Percentiles rank a stretch among this genome's conserved stretches.
phyloP scores from a whole-genome alignment of 1,140 invertebrate genomes.

The Psilanteris sp. region DNA sequence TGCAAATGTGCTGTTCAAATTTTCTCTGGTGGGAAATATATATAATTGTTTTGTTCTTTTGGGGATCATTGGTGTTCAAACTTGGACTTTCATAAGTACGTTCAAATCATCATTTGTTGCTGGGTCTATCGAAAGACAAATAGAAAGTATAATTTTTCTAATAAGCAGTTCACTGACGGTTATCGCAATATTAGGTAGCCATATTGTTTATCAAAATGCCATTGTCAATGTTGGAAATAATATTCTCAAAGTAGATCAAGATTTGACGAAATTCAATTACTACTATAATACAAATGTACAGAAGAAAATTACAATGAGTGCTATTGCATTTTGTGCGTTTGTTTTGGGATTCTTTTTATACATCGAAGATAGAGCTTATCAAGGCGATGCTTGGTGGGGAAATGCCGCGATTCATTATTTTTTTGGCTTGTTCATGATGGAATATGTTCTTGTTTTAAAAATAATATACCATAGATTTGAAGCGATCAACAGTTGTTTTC shows the following conservation, averaged over 20 bases:
- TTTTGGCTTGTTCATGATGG: conserved; percentile 36
- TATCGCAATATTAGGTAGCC: conserved; percentile 3
- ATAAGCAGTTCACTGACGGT: conserved; percentile 12
- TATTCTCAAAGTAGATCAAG: conserved; percentile 9
- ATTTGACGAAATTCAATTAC: background rate
- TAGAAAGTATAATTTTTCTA: conserved; percentile 22
- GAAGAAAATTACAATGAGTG: background rate
- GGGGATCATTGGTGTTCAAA: background rate
- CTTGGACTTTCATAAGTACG: conserved; percentile 2
- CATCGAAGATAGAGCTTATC: conserved; percentile 22
- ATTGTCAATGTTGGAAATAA: conserved; percentile 15
- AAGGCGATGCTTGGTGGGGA: conserved; percentile 28
- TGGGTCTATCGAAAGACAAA: conserved; percentile 19
- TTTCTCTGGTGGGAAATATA: conserved; percentile 9
- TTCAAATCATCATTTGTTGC: conserved; percentile 4
- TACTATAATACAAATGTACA: background rate
- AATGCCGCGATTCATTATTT: conserved; percentile 23
- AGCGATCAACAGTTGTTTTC: conserved; percentile 6
- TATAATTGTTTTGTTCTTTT: conserved; percentile 18
- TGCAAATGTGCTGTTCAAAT: no score
- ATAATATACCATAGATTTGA: conserved; percentile 14
- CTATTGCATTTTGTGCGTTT: background rate
- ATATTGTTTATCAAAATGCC: conserved; percentile 11
- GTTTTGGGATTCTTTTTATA: conserved; percentile 21
- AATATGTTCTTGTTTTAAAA: conserved; percentile 25